Conservation (phyloP, 2,888 invertebrate species). For the Rhimphoctona megacephalus region DNA sequence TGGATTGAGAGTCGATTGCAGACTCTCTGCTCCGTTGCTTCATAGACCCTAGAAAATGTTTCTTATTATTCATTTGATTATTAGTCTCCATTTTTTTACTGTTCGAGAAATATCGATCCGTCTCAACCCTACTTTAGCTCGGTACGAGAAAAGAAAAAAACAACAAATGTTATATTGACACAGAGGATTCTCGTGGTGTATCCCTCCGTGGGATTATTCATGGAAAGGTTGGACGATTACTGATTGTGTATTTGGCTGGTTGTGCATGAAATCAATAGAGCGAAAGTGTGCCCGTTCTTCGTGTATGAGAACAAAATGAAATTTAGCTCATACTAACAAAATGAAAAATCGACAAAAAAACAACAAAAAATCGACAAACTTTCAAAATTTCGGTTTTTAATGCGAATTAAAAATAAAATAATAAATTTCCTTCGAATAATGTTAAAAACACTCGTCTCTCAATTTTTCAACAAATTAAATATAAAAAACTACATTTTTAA, state of each 20-base stretch:
- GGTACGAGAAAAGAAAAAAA: conserved; percentile 3
- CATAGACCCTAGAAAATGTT: background rate
- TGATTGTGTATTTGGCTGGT: conserved; percentile 17
- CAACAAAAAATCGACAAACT: background rate
- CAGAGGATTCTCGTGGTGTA: background rate
- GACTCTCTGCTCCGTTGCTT: background rate
- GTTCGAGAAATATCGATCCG: conserved; percentile 22
- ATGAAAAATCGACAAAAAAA: background rate
- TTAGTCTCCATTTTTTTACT: background rate
- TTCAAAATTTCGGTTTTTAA: background rate
- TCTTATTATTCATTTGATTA: background rate
- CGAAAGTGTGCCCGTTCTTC: conserved; percentile 11
- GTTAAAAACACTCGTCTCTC: background rate
- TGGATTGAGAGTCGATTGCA: background rate
- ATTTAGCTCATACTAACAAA: background rate
- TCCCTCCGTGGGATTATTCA: background rate
- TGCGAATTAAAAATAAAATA: background rate
- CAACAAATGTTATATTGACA: conserved; percentile 23
- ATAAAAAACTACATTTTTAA: background rate
- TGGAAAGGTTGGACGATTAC: conserved; percentile 5
- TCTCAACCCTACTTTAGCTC: background rate
- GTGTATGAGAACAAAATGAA: background rate
- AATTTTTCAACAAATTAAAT: background rate
- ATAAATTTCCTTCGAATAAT: background rate
- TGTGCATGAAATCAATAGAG: conserved; percentile 20